Base-by-base conservation (phyloP, 2,797 vertebrate genomes). In the Diceros bicornis region DNA sequence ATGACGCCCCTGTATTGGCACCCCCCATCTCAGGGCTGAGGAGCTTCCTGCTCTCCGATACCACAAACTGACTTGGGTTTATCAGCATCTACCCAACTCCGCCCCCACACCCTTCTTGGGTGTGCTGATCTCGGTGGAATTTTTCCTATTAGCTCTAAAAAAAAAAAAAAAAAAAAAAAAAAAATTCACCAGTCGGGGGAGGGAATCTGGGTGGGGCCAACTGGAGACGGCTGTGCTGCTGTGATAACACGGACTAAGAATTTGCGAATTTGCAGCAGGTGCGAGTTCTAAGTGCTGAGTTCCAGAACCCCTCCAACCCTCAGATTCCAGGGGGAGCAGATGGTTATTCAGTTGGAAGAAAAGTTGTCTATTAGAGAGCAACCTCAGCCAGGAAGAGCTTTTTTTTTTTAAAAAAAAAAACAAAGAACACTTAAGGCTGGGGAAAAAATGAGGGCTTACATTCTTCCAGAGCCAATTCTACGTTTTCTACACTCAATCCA, bases 261-360 rank as follows among this genome's bases (percentile, higher is more conserved):
- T 90, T 59, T 89, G 41, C 8, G 17, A 94, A 37, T 90, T 72
- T 86, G 57, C 32, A 78, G 94, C 89, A 95, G 94, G 92, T 94
- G 82, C 68, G 72, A 29, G 21, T 68, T 87, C 59, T 29, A 12
- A 74, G 47, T 32, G 71, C 32, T n/a, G 64, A 72, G 66, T 68
- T 88, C 83, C 91, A 96, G 81, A 71, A 72, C 37, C 37, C 25
- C 32, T 59, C 18, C 37, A 47, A 79, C 72, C 69, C 89, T 72
- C 59, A 72, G 61, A 44, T 86, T 92, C 89, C 27, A 12, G 44
- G 69, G 57, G 69, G 72, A 93, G 62, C 95, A 79, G 92, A 37
- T 37, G 74, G 64, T 62, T 68, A 37, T 79, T 57, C 27, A 34
- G 18, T 32, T 83, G 86, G 78, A 88, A 75, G 87, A 37, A 95